Conservation (phyloP, 2,888 invertebrate species). For the Eupithecia subumbrata region DNA sequence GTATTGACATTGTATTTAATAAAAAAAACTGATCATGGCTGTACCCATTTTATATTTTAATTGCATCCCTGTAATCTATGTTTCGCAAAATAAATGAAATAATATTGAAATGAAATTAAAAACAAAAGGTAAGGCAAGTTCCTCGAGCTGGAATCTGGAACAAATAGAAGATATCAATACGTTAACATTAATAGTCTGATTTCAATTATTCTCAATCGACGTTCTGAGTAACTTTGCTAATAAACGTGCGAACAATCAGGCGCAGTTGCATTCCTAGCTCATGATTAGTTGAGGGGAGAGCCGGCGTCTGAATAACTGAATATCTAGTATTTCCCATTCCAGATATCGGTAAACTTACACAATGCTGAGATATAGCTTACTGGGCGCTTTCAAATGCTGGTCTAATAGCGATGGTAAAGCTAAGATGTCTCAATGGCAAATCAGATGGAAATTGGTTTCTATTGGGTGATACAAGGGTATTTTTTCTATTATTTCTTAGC, state of each 20-base stretch:
- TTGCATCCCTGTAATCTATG: too few species aligned
- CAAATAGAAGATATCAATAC: too few species aligned
- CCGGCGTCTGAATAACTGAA: not conserved
- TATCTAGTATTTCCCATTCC: constrained; percentile 2
- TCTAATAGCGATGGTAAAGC: not conserved
- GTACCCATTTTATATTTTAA: too few species aligned
- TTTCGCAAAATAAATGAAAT: too few species aligned
- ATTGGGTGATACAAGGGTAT: too few species aligned
- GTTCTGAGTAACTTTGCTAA: constrained; percentile 54
- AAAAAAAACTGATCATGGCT: too few species aligned
- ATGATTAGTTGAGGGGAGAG: not conserved
- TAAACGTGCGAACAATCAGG: constrained; percentile 47
- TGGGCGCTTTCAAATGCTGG: not conserved
- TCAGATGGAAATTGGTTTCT: too few species aligned
- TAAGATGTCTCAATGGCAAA: not conserved
- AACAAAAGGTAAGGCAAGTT: too few species aligned
- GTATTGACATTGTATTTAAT: too few species aligned
- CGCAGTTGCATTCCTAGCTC: not conserved
- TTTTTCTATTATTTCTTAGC: too few species aligned
- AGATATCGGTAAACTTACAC: not conserved
- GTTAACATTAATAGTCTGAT: not conserved
- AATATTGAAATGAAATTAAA: too few species aligned
- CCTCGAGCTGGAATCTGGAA: too few species aligned
- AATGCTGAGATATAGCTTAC: not conserved
- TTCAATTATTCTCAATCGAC: constrained; percentile 16